These are phyloP conservation scores for Penaeus chinensis DNA, from an alignment of 1,140 invertebrate genomes.

Conservation along the genomic window DNA sequence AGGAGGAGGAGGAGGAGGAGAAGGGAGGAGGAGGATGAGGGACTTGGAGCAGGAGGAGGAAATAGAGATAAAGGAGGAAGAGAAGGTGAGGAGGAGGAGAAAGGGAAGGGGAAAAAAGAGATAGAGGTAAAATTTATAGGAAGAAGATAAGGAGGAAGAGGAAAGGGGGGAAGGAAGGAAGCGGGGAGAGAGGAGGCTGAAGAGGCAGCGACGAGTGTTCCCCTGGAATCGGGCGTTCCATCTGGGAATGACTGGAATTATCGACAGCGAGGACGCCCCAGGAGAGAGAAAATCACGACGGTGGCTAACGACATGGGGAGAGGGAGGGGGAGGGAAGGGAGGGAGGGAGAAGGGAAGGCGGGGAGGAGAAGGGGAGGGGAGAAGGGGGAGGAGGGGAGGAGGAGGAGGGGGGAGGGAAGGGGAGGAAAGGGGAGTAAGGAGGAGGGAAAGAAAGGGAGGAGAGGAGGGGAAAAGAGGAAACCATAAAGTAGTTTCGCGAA, in stretches of 20 bases:
- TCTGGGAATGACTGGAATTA: conserved; percentile 59
- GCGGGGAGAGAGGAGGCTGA: conserved; percentile 7
- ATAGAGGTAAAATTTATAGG: no score
- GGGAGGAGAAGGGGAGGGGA: not conserved
- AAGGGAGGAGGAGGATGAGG: not conserved
- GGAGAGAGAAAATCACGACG: conserved; percentile 35
- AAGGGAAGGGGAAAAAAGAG: not conserved
- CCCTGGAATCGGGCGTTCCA: conserved; percentile 50
- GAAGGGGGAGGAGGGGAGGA: not conserved
- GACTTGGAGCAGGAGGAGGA: not conserved
- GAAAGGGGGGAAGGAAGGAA: not conserved
- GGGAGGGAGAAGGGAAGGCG: not conserved
- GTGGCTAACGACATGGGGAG: conserved; percentile 46
- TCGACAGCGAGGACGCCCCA: conserved; percentile 47
- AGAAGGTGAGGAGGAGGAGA: not conserved
- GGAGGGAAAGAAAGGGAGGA: no score
- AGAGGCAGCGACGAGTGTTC: conserved; percentile 54
- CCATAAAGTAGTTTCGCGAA: not conserved
- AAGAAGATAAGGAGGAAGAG: no score
- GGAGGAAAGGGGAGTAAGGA: no score
- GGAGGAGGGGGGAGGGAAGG: not conserved
- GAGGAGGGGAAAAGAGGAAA: not conserved
- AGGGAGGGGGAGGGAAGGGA: not conserved
- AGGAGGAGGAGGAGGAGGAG: not conserved
- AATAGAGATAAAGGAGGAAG: conserved; percentile 15